Percentiles rank a stretch among this genome's conserved stretches.
Evolutionary conservation across 1,140 invertebrate species (phyloP).

Genomic region (Teleogryllus occipitalis): DNA sequence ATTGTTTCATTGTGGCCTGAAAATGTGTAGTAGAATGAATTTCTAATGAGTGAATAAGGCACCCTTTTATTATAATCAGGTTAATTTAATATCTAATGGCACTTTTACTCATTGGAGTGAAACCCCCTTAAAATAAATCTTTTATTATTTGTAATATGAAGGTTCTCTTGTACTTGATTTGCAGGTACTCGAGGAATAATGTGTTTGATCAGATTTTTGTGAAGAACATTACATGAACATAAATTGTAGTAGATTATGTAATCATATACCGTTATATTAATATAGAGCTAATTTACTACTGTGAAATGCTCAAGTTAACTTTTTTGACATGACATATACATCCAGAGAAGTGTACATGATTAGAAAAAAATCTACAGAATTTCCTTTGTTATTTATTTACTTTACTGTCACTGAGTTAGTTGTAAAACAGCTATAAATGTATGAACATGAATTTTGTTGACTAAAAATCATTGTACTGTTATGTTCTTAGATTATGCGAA

Average conservation of each 20-base stretch:
- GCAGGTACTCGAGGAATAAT: background rate
- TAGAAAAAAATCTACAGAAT: background rate
- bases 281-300: background rate
- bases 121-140: no score
- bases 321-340: background rate
- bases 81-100: no score
- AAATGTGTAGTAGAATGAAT: no score
- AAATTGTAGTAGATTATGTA: background rate
- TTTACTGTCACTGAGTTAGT: background rate
- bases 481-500: background rate
- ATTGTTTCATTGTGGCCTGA: no score
- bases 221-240: background rate
- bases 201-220: background rate
- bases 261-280: background rate
- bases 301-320: conserved; percentile 1
- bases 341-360: background rate
- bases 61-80: no score
- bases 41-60: no score
- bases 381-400: background rate
- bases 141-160: no score
- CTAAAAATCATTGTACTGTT: background rate
- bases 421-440: background rate
- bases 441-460: background rate
- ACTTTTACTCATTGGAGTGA: no score
- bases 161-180: background rate